phyloP scores from a whole-genome alignment of 2,113 vertebrate genomes.

The Leptobrachium ailaonicum region DNA sequence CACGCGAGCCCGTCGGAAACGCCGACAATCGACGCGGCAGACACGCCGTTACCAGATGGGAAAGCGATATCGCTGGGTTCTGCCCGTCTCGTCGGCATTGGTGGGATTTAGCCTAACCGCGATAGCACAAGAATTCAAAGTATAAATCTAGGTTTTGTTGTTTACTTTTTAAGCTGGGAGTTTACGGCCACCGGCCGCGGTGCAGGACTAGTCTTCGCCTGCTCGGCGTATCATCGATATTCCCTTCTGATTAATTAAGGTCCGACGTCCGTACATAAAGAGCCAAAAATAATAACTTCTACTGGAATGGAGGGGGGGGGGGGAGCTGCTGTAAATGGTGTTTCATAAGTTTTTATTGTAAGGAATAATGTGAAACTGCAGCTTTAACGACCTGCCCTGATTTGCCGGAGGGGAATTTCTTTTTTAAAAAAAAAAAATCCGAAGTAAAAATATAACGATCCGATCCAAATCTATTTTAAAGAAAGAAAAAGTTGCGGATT shows the following conservation, averaged over 20 bases:
- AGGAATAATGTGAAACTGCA: constrained; percentile 14
- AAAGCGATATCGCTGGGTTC: background rate
- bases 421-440: background rate
- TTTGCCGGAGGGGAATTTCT: constrained; percentile 19
- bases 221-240: background rate
- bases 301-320: background rate
- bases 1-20: background rate
- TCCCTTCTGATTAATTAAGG: constrained; percentile 22
- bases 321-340: background rate
- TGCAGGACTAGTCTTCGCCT: too few species aligned
- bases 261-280: background rate
- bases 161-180: too few species aligned
- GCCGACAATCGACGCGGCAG: background rate
- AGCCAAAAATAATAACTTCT: constrained; percentile 6
- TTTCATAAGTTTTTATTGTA: constrained; percentile 45
- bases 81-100: background rate
- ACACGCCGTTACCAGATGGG: background rate
- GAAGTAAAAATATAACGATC: constrained; percentile 14
- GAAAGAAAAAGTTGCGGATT: constrained; percentile 15
- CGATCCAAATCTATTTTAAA: constrained; percentile 24
- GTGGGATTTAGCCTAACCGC: background rate
- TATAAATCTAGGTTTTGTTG: background rate
- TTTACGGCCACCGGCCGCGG: too few species aligned
- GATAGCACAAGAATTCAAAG: background rate
- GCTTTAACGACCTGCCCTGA: constrained; percentile 16